A percentile compares a stretch with the other conserved stretches of the same genome.
These are phyloP conservation scores for Trypoxylon attenuatum DNA, from an alignment of 2,888 invertebrate genomes.

Conservation along the genomic window DNA sequence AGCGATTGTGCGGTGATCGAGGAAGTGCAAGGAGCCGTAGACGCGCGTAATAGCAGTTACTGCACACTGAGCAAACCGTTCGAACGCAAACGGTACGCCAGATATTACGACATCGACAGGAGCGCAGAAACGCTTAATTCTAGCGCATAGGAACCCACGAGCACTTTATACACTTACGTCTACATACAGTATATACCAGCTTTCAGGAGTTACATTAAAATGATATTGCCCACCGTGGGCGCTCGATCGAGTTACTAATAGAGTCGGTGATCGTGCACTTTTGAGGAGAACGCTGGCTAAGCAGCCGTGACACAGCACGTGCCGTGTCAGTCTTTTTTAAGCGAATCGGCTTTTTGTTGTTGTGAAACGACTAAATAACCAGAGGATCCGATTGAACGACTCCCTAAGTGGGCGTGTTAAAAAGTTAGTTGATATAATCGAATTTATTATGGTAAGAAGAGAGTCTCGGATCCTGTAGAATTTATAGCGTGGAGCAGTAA, in stretches of 20 bases:
- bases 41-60: slow-evolving; percentile 42
- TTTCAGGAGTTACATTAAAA: neutral
- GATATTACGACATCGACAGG: slow-evolving; percentile 42
- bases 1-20: slow-evolving; percentile 33
- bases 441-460: no score
- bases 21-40: slow-evolving; percentile 37
- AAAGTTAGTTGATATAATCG: no score
- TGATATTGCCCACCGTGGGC: neutral
- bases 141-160: neutral
- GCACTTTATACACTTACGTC: neutral
- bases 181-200: no score
- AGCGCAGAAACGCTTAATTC: neutral
- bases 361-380: no score
- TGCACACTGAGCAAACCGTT: slow-evolving; percentile 18
- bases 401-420: no score
- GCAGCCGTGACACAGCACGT: neutral
- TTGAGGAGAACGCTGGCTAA: neutral
- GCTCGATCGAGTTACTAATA: neutral
- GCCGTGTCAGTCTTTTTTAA: no score
- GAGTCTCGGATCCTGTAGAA: no score
- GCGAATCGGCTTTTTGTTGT: no score
- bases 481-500: no score
- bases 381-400: no score
- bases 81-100: slow-evolving; percentile 1
- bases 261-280: neutral